Percentiles rank a stretch among this genome's conserved stretches.
Conservation (phyloP, 2,888 invertebrate genomes). For the Harpalus rubripes region DNA sequence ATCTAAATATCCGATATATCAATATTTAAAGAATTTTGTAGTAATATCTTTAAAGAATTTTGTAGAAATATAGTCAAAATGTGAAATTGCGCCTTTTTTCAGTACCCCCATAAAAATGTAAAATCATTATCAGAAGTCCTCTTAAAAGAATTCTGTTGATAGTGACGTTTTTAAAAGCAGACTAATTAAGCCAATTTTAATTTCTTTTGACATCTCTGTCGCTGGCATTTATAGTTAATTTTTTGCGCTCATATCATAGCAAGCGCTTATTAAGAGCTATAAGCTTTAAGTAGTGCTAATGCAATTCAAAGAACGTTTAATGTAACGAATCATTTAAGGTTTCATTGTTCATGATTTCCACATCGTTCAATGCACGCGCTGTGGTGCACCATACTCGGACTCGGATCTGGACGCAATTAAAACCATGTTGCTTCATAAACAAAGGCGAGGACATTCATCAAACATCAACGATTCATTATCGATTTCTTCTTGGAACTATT, state of each 20-base stretch:
- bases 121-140: background rate
- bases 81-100: too few species aligned
- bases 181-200: background rate
- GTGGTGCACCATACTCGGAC: background rate
- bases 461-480: background rate
- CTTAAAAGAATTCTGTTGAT: background rate
- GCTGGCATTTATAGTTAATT: background rate
- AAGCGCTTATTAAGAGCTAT: conserved; percentile 11
- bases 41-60: too few species aligned
- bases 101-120: too few species aligned
- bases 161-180: background rate
- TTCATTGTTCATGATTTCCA: conserved; percentile 49
- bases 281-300: background rate
- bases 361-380: conserved; percentile 39
- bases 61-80: too few species aligned
- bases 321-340: conserved; percentile 42
- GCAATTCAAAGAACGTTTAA: conserved; percentile 33
- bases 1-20: too few species aligned
- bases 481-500: conserved; percentile 30
- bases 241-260: background rate
- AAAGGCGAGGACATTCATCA: conserved; percentile 48
- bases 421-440: conserved; percentile 23
- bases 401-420: conserved; percentile 37
- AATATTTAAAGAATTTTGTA: too few species aligned
- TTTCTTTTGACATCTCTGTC: background rate